A percentile compares a stretch with the other conserved stretches of the same genome.
These are phyloP conservation scores for Euspilapteryx auroguttella DNA, from an alignment of 2,888 invertebrate species.

Conservation along the genomic window DNA sequence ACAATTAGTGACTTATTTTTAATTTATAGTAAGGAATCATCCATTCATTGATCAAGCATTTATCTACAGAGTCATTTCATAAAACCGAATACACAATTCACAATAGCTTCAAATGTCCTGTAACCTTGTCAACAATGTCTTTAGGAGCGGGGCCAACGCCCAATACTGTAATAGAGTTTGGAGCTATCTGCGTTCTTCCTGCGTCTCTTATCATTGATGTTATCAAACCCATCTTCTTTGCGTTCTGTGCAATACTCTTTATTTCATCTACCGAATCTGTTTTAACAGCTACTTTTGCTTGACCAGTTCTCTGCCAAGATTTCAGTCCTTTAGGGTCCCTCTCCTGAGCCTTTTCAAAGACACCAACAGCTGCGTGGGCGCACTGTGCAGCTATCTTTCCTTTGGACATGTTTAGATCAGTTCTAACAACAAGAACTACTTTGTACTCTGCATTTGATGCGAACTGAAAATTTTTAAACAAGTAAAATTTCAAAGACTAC, in stretches of 20 bases:
- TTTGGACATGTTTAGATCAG: conserved; percentile 92
- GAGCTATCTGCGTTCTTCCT: conserved; percentile 89
- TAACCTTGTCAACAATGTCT: conserved; percentile 75
- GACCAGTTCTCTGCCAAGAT: conserved; percentile 69
- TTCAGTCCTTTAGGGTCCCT: conserved; percentile 63
- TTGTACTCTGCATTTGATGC: conserved; percentile 66
- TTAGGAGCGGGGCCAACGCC: conserved; percentile 91
- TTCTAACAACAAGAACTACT: conserved; percentile 83
- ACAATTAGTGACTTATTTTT: no score
- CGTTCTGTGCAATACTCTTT: conserved; percentile 67
- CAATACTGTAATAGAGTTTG: conserved; percentile 86
- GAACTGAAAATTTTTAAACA: conserved; percentile 42
- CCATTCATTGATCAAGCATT: no score
- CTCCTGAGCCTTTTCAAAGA: conserved; percentile 71
- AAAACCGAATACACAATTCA: no score
- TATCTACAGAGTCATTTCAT: no score
- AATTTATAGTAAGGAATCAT: no score
- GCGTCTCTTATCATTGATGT: conserved; percentile 84
- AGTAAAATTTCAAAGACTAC: no score
- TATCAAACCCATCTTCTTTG: conserved; percentile 69
- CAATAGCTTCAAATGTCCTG: conserved; percentile 85
- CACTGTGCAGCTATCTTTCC: conserved; percentile 95
- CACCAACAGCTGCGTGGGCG: conserved; percentile 90
- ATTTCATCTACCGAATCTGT: conserved; percentile 77
- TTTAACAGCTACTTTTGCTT: conserved; percentile 87